These are phyloP conservation scores for Hormiphora californensis DNA, from an alignment of 37 sponge, comb jelly and placozoan species.

Conservation along the genomic window DNA sequence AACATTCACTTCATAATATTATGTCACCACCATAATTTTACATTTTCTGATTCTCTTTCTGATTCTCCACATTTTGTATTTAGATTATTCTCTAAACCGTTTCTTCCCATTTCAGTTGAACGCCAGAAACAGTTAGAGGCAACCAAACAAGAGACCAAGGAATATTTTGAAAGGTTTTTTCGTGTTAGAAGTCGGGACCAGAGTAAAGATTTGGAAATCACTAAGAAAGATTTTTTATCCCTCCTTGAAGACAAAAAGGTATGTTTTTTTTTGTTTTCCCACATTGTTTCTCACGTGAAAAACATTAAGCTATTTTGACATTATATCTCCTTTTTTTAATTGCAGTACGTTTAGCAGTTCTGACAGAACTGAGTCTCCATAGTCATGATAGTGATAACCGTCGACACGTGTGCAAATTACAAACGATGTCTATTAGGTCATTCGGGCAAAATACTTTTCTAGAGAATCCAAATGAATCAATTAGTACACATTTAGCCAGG, in stretches of 20 bases:
- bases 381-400: too few species aligned
- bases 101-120: constrained; percentile 41
- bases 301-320: neutral
- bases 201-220: neutral
- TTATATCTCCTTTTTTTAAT: neutral
- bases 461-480: too few species aligned
- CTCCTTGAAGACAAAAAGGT: constrained; percentile 31
- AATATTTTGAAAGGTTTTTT: constrained; percentile 21
- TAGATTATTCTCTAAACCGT: too few species aligned
- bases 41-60: too few species aligned
- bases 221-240: constrained; percentile 18
- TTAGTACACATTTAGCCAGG: too few species aligned
- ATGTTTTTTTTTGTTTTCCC: neutral
- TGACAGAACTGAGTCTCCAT: too few species aligned
- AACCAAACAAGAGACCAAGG: constrained; percentile 24
- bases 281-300: neutral
- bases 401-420: too few species aligned
- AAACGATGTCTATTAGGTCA: neutral
- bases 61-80: too few species aligned
- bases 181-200: neutral
- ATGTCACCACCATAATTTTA: too few species aligned
- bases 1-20: too few species aligned
- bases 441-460: neutral
- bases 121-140: neutral
- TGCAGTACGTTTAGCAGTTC: neutral